Conservation (phyloP, 2,888 invertebrate species). For the Troilus luridus region DNA sequence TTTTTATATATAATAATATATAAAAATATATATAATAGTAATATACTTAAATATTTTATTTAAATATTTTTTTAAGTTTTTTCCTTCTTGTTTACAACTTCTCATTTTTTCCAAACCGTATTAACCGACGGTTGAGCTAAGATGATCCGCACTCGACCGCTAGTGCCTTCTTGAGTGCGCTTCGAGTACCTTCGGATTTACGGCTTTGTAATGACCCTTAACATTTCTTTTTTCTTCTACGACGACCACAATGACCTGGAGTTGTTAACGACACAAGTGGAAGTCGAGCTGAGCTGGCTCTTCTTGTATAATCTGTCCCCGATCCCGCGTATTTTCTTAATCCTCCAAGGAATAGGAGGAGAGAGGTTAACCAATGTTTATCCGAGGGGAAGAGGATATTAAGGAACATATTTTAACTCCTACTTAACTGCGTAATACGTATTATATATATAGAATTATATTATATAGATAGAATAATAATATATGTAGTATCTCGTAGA, state of each 20-base stretch:
- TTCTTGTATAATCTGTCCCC: not conserved
- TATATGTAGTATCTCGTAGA: too few species aligned
- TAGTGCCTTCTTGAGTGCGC: not conserved
- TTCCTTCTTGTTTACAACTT: too few species aligned
- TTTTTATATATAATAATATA: too few species aligned
- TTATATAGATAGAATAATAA: too few species aligned
- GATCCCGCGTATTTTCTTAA: not conserved
- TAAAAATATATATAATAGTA: too few species aligned
- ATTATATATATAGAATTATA: too few species aligned
- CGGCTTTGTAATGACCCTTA: not conserved
- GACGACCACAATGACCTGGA: not conserved
- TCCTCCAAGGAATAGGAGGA: not conserved
- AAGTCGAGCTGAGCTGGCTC: not conserved
- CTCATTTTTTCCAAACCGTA: too few species aligned
- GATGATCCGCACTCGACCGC: not conserved
- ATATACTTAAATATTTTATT: too few species aligned
- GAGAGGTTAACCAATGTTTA: not conserved
- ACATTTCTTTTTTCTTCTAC: not conserved
- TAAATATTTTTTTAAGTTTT: too few species aligned
- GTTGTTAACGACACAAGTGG: not conserved
- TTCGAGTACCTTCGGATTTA: not conserved
- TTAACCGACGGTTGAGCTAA: not conserved
- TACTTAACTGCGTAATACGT: not conserved
- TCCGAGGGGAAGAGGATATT: not conserved
- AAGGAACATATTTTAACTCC: not conserved